These are phyloP conservation scores for Conchocele bisecta DNA, from an alignment of 2,888 invertebrate genomes.

Conservation along the genomic window DNA sequence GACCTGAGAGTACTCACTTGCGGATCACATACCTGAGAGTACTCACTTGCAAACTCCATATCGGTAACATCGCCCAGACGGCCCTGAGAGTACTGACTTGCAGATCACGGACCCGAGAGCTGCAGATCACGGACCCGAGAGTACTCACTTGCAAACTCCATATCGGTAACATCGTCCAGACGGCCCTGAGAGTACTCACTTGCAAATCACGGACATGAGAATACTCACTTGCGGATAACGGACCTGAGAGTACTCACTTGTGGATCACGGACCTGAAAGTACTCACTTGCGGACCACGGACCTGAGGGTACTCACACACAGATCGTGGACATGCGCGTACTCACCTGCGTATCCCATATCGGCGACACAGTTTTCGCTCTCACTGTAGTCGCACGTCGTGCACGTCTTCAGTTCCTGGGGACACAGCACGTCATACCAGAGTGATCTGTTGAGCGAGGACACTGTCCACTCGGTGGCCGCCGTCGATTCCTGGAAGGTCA, in stretches of 20 bases:
- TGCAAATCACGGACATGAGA: no score
- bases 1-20: no score
- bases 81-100: no score
- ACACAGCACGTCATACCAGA: conserved; percentile 46
- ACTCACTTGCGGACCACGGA: background rate
- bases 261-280: background rate
- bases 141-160: no score
- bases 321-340: background rate
- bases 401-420: conserved; percentile 48
- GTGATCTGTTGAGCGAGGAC: conserved; percentile 51
- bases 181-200: no score
- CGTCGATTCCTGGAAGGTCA: conserved; percentile 46
- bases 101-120: no score
- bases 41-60: no score
- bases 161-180: no score
- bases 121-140: no score
- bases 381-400: conserved; percentile 11
- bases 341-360: conserved; percentile 22
- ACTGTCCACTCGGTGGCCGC: conserved; percentile 35
- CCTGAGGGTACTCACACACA: background rate
- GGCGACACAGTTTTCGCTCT: conserved; percentile 13
- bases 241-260: background rate
- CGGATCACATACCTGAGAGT: no score
- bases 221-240: no score
- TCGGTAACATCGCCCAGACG: no score